These are phyloP conservation scores for Halictus quadricinctus DNA, from an alignment of 2,888 invertebrate species.

Conservation along the genomic window DNA sequence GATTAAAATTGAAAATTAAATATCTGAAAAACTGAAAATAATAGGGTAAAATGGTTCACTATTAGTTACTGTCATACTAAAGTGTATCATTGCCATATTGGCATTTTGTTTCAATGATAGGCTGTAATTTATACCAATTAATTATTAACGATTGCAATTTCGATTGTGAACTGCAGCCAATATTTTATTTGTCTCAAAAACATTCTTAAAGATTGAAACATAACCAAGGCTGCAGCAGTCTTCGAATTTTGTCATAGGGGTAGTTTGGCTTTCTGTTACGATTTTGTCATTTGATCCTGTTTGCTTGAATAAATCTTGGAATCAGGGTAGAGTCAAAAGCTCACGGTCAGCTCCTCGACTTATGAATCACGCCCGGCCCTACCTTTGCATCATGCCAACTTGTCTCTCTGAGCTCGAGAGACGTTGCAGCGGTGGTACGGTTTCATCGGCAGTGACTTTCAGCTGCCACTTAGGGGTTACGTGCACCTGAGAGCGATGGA, in stretches of 20 bases:
- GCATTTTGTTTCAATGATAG: too few relatives aligned
- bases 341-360: slow-evolving; percentile 7
- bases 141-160: background rate
- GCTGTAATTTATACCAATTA: too few relatives aligned
- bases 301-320: background rate
- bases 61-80: background rate
- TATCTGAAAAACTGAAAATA: background rate
- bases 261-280: background rate
- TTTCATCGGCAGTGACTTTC: slow-evolving; percentile 12
- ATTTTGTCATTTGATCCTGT: background rate
- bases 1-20: background rate
- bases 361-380: slow-evolving; percentile 3
- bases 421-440: background rate
- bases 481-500: slow-evolving; percentile 2
- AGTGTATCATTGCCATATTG: background rate
- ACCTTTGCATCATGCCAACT: slow-evolving; percentile 8
- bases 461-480: slow-evolving; percentile 8
- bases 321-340: background rate
- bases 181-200: background rate
- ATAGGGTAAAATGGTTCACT: background rate
- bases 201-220: too few relatives aligned
- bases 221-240: too few relatives aligned
- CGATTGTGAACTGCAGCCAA: background rate
- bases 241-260: background rate
- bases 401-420: background rate